Evolutionary conservation across 2,888 invertebrate species (phyloP).

Genomic region (Sympetrum striolatum): DNA sequence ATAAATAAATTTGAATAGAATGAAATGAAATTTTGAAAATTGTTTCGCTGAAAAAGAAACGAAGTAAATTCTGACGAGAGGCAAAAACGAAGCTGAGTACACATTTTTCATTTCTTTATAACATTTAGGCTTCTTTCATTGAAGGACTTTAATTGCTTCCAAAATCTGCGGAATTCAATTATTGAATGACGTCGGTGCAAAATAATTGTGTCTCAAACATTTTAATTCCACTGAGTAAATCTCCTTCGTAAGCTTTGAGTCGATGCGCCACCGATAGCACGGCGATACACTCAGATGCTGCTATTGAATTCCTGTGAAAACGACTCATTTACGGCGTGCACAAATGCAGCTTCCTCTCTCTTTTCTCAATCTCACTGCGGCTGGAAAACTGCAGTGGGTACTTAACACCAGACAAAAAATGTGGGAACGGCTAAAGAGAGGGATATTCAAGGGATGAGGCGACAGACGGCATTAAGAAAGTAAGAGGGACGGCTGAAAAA

Average conservation of each 20-base stretch:
- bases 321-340: neutral
- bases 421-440: neutral
- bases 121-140: too few relatives aligned
- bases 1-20: too few relatives aligned
- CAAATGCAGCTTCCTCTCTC: neutral
- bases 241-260: neutral
- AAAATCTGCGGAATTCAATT: too few relatives aligned
- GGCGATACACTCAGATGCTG: neutral
- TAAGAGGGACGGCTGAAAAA: neutral
- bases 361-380: neutral
- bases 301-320: neutral
- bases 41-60: too few relatives aligned
- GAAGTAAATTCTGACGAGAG: too few relatives aligned
- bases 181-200: neutral
- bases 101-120: too few relatives aligned
- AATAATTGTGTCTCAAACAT: neutral
- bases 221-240: neutral
- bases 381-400: neutral
- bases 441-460: neutral
- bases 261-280: neutral
- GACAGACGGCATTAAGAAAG: neutral
- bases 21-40: too few relatives aligned
- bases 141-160: too few relatives aligned
- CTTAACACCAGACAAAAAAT: neutral
- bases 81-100: too few relatives aligned